Base-by-base conservation (phyloP, 2,888 invertebrate species). In the Kryphioiulus occultus region DNA sequence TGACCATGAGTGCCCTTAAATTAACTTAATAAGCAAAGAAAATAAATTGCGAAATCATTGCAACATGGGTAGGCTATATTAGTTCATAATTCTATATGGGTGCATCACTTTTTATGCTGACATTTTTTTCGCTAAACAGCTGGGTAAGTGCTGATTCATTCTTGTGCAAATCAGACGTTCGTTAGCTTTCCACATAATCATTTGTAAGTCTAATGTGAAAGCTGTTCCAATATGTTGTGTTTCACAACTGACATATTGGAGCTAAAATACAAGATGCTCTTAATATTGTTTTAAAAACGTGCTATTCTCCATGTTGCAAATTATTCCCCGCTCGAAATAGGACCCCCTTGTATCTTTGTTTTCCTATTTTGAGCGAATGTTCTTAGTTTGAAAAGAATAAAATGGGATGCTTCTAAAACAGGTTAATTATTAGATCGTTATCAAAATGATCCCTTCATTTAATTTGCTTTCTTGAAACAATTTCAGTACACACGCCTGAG, bases 401-500 rank as follows among this genome's bases (percentile, higher is more conserved):
- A 4, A 35, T 35, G 35, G 35, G 3, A 35, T 35, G 35, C 7
- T 4, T 35, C 3, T 35, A 35, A 35, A 35, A 35, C 7, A 35
- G 35, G 35, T 7, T 35, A 35, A n/a, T 35, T 35, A 35, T 7
- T 35, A 35, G 7, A 35, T 35, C 35, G 7, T 35, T 35, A 35
- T 35, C 35, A 7, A 7, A 78, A 78, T 78, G 22, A 26, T 26
- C 35, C 35, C 35, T 35, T 82, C n/a, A 82, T 30, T 82, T 82
- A 82, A n/a, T 10, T 3, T 30, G 82, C 26, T 1, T 39, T 84
- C 35, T 35, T 84, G 12, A 5, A 84, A 39, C 3, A 9, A 44
- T 85, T 85, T 35, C 85, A 86, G 86, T 86, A 17, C 32, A 53
- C 17, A 59, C 30, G 7, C 22, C 39, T 15, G 68, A 86, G 53